Evolutionary conservation across 1,140 invertebrate genomes (phyloP).

Genomic region (Drosophila ambigua): DNA sequence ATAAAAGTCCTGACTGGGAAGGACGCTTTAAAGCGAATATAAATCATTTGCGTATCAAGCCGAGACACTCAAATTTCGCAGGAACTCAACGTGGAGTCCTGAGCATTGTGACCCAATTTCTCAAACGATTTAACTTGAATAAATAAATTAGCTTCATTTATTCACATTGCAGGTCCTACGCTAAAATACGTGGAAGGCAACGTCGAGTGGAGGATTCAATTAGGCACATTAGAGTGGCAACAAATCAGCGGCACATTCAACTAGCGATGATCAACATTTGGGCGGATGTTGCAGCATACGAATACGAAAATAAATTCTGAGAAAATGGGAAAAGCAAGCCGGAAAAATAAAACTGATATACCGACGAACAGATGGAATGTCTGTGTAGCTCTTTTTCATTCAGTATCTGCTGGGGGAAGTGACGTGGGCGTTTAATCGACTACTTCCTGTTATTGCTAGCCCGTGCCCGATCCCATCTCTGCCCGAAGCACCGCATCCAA

Average conservation of each 20-base stretch:
- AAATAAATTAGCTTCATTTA: conserved; percentile 59
- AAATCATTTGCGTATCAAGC: conserved; percentile 37
- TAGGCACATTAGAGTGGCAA: conserved; percentile 45
- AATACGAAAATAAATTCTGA: conserved; percentile 23
- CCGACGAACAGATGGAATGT: conserved; percentile 23
- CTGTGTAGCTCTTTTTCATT: conserved; percentile 39
- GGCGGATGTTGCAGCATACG: conserved; percentile 30
- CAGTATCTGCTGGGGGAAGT: conserved; percentile 14
- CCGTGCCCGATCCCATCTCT: conserved; percentile 1
- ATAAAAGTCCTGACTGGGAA: conserved; percentile 1
- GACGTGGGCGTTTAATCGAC: conserved; percentile 57
- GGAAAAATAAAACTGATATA: conserved; percentile 27
- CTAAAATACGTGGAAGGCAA: conserved; percentile 23
- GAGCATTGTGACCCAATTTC: conserved; percentile 49
- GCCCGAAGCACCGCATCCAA: conserved; percentile 33
- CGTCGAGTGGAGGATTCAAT: conserved; percentile 54
- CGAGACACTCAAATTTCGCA: conserved; percentile 11
- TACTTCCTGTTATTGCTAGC: conserved; percentile 59
- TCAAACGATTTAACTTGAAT: conserved; percentile 55
- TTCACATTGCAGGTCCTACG: conserved; percentile 1
- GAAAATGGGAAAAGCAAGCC: conserved; percentile 10
- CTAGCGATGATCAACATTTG: conserved; percentile 45
- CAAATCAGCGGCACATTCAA: conserved; percentile 55
- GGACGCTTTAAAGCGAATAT: conserved; percentile 18
- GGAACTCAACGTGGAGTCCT: background rate